Evolutionary conservation across 2,888 invertebrate genomes (phyloP), one percentile per base, ranked within the genome.

Genomic region (Cephus nigrinus): DNA sequence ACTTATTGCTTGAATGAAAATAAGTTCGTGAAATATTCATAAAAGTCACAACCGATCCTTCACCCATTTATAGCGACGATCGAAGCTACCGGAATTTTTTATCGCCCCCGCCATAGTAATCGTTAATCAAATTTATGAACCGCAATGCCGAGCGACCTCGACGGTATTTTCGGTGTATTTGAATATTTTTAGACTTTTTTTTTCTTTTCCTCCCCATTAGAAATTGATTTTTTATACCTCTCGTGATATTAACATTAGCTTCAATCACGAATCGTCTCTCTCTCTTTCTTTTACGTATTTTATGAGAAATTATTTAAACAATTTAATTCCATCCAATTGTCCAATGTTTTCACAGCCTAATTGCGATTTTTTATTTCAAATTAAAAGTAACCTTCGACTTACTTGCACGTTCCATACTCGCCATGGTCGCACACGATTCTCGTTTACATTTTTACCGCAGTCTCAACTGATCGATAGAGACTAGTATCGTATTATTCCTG

Each of bases 401-500:
- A 55, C 55, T 5, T 55, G 55, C 9, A 55, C 55, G 23, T 55
- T 55, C 23, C 23, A 55, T 55, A 55, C 23, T 55, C 9, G 2
- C 15, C 9, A 9, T 9, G 23, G 55, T 55, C 55, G 55, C 55
- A 55, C 23, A 55, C 9, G 9, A 55, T 55, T 55, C 55, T 74
- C 36, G 12, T 40, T 73, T 79, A 79, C 81, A 81, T 82, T 80
- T 82, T 80, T 80, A 82, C 69, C 79, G 82, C 80, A 80, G 78
- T 78, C 75, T 72, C 31, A 30, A 71, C 82, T 79, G 82, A 76
- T 82, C 84, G 83, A 84, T 85, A 83, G 80, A 81, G 73, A 84
- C 83, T 80, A 79, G 81, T 78, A 77, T 82, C 80, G 86, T 84
- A 79, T 80, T 86, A 87, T 85, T 84, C 84, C 84, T 84, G 79